Conservation (phyloP, 37 sponge, comb jelly and placozoan species). For the Hormiphora californensis region DNA sequence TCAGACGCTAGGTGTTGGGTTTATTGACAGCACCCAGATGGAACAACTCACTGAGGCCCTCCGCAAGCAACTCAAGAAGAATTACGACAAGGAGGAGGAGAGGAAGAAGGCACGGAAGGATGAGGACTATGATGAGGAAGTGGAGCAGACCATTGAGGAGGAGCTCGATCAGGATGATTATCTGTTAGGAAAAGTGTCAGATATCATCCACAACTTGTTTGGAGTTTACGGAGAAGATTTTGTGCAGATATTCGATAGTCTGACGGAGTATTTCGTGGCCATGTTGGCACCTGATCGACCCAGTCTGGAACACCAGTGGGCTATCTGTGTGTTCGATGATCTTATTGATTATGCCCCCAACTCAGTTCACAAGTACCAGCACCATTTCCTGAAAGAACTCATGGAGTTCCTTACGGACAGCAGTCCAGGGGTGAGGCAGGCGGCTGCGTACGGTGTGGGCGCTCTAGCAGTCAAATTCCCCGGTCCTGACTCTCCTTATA, state of each 20-base stretch:
- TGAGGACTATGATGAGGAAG: constrained; percentile 96
- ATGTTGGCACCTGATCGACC: constrained; percentile 73
- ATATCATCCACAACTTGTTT: constrained; percentile 49
- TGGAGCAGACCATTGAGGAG: constrained; percentile 85
- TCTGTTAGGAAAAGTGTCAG: constrained; percentile 19
- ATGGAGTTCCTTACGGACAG: constrained; percentile 74
- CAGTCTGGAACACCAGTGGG: constrained; percentile 76
- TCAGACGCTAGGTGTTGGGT: constrained; percentile 80
- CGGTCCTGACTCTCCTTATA: not conserved
- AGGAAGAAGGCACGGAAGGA: constrained; percentile 71
- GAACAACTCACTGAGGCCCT: constrained; percentile 66
- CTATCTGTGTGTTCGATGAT: constrained; percentile 94
- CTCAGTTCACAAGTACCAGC: constrained; percentile 80
- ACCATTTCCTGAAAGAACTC: constrained; percentile 82
- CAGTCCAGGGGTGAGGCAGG: constrained; percentile 78
- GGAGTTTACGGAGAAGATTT: constrained; percentile 50
- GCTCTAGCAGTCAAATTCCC: constrained; percentile 38
- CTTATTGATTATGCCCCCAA: constrained; percentile 80
- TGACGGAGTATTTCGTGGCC: constrained; percentile 26
- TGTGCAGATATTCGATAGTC: constrained; percentile 49
- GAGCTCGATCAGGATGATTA: constrained; percentile 61
- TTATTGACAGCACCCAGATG: constrained; percentile 77
- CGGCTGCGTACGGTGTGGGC: constrained; percentile 88
- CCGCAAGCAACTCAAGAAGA: constrained; percentile 66
- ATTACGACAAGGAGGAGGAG: constrained; percentile 70